A percentile compares a stretch with the other conserved stretches of the same genome.
phyloP scores from a whole-genome alignment of 2,888 invertebrate genomes.

The Uropetala carovei region DNA sequence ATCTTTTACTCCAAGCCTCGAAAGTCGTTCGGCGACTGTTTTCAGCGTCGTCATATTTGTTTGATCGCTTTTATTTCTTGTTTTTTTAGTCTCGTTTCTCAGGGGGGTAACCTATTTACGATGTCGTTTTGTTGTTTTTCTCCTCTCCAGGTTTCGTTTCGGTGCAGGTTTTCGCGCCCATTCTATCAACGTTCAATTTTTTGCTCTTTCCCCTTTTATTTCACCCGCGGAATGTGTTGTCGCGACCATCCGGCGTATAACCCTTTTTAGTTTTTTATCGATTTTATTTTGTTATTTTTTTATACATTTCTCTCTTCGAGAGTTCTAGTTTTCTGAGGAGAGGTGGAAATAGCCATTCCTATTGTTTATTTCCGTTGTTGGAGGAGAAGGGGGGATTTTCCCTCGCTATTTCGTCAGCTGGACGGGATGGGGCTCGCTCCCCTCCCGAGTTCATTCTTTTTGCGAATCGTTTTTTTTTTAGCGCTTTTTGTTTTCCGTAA shows the following conservation, averaged over 20 bases:
- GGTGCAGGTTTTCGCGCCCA: background rate
- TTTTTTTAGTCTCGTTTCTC: background rate
- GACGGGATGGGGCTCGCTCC: no score
- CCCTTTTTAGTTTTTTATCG: background rate
- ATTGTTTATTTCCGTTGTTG: no score
- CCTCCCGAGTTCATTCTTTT: no score
- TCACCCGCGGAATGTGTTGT: background rate
- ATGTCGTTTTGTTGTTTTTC: background rate
- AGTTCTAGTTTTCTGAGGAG: no score
- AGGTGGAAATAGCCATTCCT: no score
- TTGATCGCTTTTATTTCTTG: background rate
- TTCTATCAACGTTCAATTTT: background rate
- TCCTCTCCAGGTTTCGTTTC: background rate
- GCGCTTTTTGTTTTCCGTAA: no score
- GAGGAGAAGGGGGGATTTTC: no score
- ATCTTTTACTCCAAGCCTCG: background rate
- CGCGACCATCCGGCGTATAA: background rate
- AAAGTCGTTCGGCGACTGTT: background rate
- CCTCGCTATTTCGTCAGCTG: no score
- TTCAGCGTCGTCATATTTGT: background rate
- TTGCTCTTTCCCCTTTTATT: background rate
- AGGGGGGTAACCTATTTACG: conserved; percentile 1
- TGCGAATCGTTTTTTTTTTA: no score
- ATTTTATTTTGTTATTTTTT: no score
- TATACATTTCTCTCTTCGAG: no score